Conservation (phyloP, 2,797 vertebrate species). For the Lepilemur septentrionalis region DNA sequence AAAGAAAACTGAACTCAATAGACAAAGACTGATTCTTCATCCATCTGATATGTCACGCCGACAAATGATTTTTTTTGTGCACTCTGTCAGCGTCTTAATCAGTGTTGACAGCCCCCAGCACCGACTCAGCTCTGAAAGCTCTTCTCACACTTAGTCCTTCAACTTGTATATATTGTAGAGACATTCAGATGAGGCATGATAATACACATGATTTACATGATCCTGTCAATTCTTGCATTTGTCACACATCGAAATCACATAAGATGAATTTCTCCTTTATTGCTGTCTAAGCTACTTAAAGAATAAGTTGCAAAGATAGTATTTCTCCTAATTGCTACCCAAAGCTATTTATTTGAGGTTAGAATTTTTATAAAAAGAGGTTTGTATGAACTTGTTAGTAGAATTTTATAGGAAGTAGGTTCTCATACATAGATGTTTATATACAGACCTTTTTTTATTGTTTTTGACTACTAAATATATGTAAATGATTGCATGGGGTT, state of each 20-base stretch:
- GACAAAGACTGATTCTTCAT: conserved; percentile 95
- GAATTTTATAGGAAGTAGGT: not conserved
- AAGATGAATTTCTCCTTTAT: conserved; percentile 39
- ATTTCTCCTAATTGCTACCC: not conserved
- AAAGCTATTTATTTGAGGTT: not conserved
- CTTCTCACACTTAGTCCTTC: conserved; percentile 91
- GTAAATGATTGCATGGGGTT: not conserved
- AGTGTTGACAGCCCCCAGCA: conserved; percentile 89
- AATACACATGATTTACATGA: conserved; percentile 90
- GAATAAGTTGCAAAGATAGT: not conserved
- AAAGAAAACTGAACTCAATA: conserved; percentile 90
- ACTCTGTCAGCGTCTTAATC: conserved; percentile 95
- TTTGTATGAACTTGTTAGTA: not conserved
- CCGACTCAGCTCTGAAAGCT: conserved; percentile 83
- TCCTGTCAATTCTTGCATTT: conserved; percentile 84
- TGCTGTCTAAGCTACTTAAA: conserved; percentile 44
- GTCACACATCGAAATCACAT: conserved; percentile 73
- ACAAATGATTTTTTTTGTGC: conserved; percentile 95
- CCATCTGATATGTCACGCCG: conserved; percentile 94
- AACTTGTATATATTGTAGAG: conserved; percentile 91
- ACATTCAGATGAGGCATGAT: conserved; percentile 88
- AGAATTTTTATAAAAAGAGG: not conserved
- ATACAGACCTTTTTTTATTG: not conserved
- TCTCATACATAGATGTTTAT: not conserved
- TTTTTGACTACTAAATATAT: not conserved